phyloP scores from a whole-genome alignment of 2,113 vertebrate genomes.

The Oreocharis arfaki region DNA sequence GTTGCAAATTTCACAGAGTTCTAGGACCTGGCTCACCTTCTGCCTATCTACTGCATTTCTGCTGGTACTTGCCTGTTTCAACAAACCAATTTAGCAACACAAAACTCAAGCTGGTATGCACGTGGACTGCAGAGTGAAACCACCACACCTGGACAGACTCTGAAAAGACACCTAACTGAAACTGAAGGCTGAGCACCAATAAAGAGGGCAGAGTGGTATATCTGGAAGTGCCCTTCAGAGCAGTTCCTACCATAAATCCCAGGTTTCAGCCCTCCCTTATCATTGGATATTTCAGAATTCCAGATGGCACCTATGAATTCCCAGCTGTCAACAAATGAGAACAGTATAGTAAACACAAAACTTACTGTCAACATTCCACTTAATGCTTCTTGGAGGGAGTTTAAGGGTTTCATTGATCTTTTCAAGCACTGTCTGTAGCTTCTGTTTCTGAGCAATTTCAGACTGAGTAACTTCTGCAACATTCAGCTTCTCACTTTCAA shows the following conservation, averaged over 20 bases:
- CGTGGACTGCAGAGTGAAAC: not conserved
- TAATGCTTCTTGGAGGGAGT: slow-evolving; percentile 82
- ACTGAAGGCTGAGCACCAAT: not conserved
- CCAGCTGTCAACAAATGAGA: not conserved
- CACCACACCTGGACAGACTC: not conserved
- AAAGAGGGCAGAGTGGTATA: not conserved
- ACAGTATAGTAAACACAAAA: not conserved
- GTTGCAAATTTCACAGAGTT: not conserved
- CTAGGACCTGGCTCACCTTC: not conserved
- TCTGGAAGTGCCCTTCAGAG: not conserved
- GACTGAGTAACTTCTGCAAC: slow-evolving; percentile 90
- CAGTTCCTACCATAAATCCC: not conserved
- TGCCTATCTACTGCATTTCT: not conserved
- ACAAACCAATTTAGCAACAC: not conserved
- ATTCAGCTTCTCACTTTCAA: slow-evolving; percentile 86
- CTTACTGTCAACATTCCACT: slow-evolving; percentile 89
- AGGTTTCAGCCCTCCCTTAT: not conserved
- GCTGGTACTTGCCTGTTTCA: not conserved
- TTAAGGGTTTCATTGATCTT: slow-evolving; percentile 90
- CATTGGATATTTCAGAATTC: not conserved
- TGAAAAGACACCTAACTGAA: not conserved
- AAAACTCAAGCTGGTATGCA: not conserved
- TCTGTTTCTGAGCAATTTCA: slow-evolving; percentile 90
- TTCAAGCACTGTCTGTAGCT: slow-evolving; percentile 87
- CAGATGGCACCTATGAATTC: not conserved